Percentiles rank a stretch among this genome's conserved stretches.
phyloP scores from a whole-genome alignment of 1,140 invertebrate genomes.

The Anastrepha obliqua region DNA sequence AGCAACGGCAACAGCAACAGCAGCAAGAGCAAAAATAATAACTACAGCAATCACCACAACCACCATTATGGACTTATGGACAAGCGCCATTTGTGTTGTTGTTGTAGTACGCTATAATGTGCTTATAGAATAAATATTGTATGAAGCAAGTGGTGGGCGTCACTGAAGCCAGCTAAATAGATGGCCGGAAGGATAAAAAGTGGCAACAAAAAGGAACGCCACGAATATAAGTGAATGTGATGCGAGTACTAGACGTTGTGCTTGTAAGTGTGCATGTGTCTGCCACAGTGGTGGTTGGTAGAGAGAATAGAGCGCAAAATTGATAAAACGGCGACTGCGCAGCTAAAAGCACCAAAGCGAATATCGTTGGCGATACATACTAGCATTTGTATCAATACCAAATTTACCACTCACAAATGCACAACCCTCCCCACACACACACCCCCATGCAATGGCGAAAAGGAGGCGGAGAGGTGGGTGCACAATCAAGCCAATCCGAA shows the following conservation, averaged over 20 bases:
- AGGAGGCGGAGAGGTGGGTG: neutral
- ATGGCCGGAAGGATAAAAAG: slow-evolving; percentile 47
- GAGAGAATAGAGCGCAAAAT: slow-evolving; percentile 44
- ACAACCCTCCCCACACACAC: neutral
- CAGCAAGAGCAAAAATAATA: neutral
- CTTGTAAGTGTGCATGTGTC: neutral
- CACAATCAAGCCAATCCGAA: slow-evolving; percentile 51
- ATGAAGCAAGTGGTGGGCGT: slow-evolving; percentile 73
- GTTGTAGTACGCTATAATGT: slow-evolving; percentile 63
- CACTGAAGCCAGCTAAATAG: slow-evolving; percentile 58
- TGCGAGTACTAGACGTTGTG: neutral
- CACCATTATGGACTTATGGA: neutral
- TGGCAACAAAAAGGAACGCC: neutral
- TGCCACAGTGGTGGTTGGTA: neutral
- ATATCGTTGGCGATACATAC: slow-evolving; percentile 23
- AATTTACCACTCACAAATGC: slow-evolving; percentile 3
- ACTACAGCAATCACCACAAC: slow-evolving; percentile 21
- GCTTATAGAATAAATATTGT: slow-evolving; percentile 73
- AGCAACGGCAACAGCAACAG: neutral
- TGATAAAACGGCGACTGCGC: slow-evolving; percentile 26
- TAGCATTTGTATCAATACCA: neutral
- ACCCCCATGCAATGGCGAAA: neutral
- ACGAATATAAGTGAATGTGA: neutral
- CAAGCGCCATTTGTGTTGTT: slow-evolving; percentile 26
- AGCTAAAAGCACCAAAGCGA: slow-evolving; percentile 55